Conservation (phyloP, 1,140 invertebrate genomes). For the Drosophila novamexicana region DNA sequence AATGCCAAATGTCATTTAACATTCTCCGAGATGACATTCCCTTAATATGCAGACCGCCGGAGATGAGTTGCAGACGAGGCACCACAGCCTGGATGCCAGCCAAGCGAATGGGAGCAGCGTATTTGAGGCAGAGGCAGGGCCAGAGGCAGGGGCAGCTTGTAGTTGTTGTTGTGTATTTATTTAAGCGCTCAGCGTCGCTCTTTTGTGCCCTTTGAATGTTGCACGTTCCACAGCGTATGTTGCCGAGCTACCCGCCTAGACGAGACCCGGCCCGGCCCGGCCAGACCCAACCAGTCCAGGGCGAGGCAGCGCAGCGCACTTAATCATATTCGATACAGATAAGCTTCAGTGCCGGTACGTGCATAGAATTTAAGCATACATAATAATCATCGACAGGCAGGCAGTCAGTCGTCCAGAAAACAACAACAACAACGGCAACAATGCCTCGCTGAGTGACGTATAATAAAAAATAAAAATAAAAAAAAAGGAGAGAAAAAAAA, state of each 20-base stretch:
- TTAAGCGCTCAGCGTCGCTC: slow-evolving; percentile 62
- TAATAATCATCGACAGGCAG: slow-evolving; percentile 75
- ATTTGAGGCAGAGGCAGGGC: not conserved
- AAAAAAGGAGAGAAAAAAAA: not conserved
- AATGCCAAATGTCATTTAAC: slow-evolving; percentile 65
- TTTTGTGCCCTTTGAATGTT: slow-evolving; percentile 76
- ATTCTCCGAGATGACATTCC: slow-evolving; percentile 18
- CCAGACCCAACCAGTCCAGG: slow-evolving; percentile 31
- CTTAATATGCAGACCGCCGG: slow-evolving; percentile 51
- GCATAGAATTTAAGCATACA: slow-evolving; percentile 82
- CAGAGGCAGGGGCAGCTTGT: slow-evolving; percentile 13
- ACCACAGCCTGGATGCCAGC: slow-evolving; percentile 36
- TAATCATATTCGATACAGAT: slow-evolving; percentile 83
- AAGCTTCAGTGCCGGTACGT: slow-evolving; percentile 79
- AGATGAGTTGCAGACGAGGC: slow-evolving; percentile 42
- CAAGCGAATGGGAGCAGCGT: slow-evolving; percentile 25
- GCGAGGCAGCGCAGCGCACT: slow-evolving; percentile 73
- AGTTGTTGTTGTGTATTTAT: slow-evolving; percentile 60
- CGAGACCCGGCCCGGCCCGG: not conserved
- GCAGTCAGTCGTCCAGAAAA: slow-evolving; percentile 35
- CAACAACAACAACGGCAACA: slow-evolving; percentile 27
- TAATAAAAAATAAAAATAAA: slow-evolving; percentile 35
- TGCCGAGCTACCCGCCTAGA: slow-evolving; percentile 36
- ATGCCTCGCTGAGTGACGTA: slow-evolving; percentile 46
- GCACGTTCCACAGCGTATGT: slow-evolving; percentile 56